Percentiles rank a stretch among this genome's conserved stretches.
These are phyloP conservation scores for Astyanax mexicanus DNA, from an alignment of 2,797 vertebrate genomes.

Conservation along the genomic window DNA sequence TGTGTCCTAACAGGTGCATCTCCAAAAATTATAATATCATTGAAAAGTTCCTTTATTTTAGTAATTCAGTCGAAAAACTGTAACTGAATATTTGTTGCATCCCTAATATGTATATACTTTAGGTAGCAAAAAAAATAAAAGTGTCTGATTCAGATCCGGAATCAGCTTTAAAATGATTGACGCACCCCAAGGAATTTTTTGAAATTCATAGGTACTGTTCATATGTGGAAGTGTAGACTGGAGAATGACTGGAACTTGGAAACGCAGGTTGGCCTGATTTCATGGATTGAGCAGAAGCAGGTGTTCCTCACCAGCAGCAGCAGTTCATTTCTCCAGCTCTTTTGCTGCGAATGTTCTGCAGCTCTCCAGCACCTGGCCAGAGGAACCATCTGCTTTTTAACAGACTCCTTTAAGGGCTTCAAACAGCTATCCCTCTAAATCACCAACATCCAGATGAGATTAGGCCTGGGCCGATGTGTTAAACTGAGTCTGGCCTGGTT, in stretches of 20 bases:
- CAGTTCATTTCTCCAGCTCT: not conserved
- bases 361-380: not conserved
- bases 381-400: constrained; percentile 26
- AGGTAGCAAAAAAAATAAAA: no score
- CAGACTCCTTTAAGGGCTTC: constrained; percentile 27
- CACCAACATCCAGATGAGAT: constrained; percentile 10
- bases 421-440: constrained; percentile 20
- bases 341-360: not conserved
- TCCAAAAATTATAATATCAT: no score
- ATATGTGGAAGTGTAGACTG: not conserved
- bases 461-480: not conserved
- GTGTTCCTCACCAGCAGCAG: constrained; percentile 21
- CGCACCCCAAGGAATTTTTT: not conserved
- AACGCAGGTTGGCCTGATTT: constrained; percentile 35
- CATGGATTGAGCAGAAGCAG: constrained; percentile 45
- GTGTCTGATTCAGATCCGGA: no score
- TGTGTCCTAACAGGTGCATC: no score
- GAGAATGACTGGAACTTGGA: constrained; percentile 8
- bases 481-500: not conserved
- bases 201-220: no score
- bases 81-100: no score
- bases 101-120: no score
- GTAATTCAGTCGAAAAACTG: no score
- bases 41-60: no score
- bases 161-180: not conserved